Evolutionary conservation across 2,113 vertebrate species (phyloP), one percentile per base, ranked within the genome.

Genomic region (Rhombomys opimus): DNA sequence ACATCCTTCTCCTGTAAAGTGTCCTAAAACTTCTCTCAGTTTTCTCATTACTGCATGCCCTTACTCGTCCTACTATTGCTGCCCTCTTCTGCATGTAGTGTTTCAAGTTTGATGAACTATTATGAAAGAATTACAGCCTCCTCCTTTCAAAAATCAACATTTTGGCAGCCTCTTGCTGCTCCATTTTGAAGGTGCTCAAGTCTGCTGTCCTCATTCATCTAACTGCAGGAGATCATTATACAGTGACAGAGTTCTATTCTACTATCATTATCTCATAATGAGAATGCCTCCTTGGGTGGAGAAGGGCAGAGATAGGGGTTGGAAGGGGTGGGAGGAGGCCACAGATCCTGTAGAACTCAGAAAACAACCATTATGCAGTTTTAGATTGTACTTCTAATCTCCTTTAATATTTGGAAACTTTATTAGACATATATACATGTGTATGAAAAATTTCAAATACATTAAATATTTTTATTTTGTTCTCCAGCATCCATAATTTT

Each of bases 171-270:
- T 97, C 98, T 98, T 97, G 95, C 93, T 98, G 96, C 98, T 99
- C 96, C 96, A 96, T 98, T 98, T 97, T 97, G 97, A 98, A 98
- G 97, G 97, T 97, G 95, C 93, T 78, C 96, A 98, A 97, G 97
- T 98, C 97, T 98, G 97, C 94, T 97, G 98, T 98, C 95, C 96
- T 98, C 98, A 98, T 98, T 98, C 98, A 98, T 98, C 97, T 98
- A 98, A 98, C 98, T 97, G 97, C 98, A 98, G 98, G 98, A 98
- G 97, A 98, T 98, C 97, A 98, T 99, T 98, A 98, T 97, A 97
- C 95, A 97, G 97, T 98, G 97, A 98, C 97, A 98, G 98, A 97
- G 97, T 97, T 98, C 97, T 98, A 89, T 97, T 98, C 94, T 97
- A 95, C 96, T 98, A 91, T 97, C 97, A 98, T 98, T 98, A 98